Evolutionary conservation across 64 coral and sea anemone species (phyloP).

Genomic region (Actinia tenebrosa): DNA sequence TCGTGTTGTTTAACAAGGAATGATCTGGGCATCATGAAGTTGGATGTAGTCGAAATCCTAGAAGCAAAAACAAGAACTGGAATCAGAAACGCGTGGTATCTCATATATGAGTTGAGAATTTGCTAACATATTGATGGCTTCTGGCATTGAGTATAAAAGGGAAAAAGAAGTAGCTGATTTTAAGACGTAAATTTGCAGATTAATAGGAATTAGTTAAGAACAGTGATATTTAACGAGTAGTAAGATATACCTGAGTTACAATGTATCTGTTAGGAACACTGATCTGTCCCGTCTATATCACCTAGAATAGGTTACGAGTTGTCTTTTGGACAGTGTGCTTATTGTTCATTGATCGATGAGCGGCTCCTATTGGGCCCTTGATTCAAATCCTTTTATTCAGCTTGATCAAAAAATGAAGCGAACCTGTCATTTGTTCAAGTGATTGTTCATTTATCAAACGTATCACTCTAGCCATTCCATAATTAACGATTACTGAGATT

Average conservation of each 20-base stretch:
- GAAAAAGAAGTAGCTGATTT: background rate
- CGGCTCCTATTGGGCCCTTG: background rate
- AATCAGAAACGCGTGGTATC: conserved; percentile 3
- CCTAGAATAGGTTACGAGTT: conserved; percentile 1
- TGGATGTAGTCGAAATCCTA: background rate
- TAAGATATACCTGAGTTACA: background rate
- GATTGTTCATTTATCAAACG: conserved; percentile 24
- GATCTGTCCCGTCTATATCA: background rate
- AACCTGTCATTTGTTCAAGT: background rate
- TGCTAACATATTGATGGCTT: background rate
- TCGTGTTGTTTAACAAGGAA: conserved; percentile 13
- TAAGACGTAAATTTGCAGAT: background rate
- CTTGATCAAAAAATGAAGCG: background rate
- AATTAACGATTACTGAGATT: conserved; percentile 13
- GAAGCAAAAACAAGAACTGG: background rate
- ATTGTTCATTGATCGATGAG: background rate
- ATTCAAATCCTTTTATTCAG: background rate
- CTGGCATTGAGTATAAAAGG: background rate
- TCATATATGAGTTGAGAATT: background rate
- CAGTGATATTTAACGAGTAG: background rate
- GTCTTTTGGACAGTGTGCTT: background rate
- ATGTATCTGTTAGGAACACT: background rate
- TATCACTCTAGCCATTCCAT: conserved; percentile 21
- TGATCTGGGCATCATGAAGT: background rate
- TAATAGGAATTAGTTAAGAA: too few relatives aligned